Conservation (phyloP, 35 echinoderm and acorn worm genomes). For the Diadema setosum region DNA sequence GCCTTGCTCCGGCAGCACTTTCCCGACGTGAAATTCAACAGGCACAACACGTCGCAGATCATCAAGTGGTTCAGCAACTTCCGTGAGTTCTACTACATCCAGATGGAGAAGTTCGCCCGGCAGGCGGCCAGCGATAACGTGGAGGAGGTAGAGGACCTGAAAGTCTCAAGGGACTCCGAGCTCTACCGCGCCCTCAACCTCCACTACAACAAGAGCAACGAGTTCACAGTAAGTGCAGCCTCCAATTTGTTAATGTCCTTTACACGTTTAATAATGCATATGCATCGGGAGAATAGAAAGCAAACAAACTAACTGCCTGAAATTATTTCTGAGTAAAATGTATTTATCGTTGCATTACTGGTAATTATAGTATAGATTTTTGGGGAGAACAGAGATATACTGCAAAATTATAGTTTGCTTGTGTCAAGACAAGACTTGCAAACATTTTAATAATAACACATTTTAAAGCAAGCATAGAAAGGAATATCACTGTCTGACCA, state of each 20-base stretch:
- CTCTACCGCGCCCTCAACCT: conserved; percentile 86
- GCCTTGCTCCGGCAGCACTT: conserved; percentile 87
- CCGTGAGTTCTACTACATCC: conserved; percentile 99
- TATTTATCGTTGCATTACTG: no score
- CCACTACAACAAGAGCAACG: conserved; percentile 99
- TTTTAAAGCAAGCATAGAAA: no score
- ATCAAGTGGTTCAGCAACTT: conserved; percentile 99
- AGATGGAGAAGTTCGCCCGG: conserved; percentile 99
- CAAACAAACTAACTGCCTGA: no score
- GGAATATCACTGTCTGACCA: no score
- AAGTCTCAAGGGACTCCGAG: conserved; percentile 82
- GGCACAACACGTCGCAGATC: conserved; percentile 99
- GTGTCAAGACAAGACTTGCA: no score
- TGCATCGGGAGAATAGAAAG: no score
- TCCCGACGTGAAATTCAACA: conserved; percentile 98
- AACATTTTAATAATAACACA: no score
- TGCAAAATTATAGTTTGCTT: no score
- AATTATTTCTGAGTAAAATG: no score
- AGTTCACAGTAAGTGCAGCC: conserved; percentile 69
- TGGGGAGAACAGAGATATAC: no score
- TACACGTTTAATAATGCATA: not conserved
- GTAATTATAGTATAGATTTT: no score
- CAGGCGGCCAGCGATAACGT: conserved; percentile 77
- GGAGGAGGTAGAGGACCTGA: conserved; percentile 39
- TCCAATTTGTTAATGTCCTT: not conserved